Evolutionary conservation across 2,113 vertebrate genomes (phyloP).

Genomic region (Tachycineta bicolor): DNA sequence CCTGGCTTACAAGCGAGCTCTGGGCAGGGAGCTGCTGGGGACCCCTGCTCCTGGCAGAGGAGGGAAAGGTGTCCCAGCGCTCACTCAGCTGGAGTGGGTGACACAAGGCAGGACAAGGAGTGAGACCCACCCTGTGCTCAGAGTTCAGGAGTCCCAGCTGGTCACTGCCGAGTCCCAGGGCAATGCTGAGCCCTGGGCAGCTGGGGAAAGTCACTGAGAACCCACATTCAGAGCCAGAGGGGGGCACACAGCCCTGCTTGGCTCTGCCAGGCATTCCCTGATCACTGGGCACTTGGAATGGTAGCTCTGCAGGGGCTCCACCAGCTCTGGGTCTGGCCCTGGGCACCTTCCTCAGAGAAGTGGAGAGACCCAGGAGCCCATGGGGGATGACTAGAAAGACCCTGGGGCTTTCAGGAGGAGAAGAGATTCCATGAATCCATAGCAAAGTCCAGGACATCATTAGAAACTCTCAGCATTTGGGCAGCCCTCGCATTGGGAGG

Average conservation of each 20-base stretch:
- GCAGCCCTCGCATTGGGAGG: fast-evolving
- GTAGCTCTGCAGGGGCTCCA: neutral
- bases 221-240: fast-evolving
- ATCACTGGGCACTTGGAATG: fast-evolving
- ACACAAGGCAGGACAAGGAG: fast-evolving
- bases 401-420: neutral
- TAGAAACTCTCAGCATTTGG: neutral
- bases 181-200: conserved; percentile 35
- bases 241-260: neutral
- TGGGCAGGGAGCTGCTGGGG: neutral
- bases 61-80: neutral
- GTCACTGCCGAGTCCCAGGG: conserved; percentile 61
- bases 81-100: neutral
- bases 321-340: neutral
- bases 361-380: neutral
- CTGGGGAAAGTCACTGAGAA: fast-evolving
- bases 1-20: neutral
- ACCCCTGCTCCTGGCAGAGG: neutral
- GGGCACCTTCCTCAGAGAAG: neutral
- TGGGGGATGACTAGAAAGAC: neutral
- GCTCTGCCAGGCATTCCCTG: too few relatives aligned
- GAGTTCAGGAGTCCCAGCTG: conserved; percentile 66
- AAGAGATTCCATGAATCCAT: neutral
- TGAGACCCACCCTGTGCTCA: neutral
- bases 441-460: fast-evolving